These are phyloP conservation scores for Noctua janthe DNA, from an alignment of 2,888 invertebrate genomes.

Conservation along the genomic window DNA sequence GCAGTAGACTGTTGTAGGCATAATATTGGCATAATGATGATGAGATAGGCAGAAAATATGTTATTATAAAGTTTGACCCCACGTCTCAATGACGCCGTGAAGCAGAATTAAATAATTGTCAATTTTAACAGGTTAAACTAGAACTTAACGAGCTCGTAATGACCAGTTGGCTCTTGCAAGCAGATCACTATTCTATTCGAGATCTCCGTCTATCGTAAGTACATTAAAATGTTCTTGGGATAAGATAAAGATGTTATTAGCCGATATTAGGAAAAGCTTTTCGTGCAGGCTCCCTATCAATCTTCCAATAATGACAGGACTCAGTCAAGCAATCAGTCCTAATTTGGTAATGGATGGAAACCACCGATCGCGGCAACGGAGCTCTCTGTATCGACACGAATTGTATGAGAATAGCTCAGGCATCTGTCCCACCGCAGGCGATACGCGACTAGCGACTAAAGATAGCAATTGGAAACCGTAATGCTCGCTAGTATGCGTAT, in stretches of 20 bases:
- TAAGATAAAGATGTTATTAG: constrained; percentile 23
- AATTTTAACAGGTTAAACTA: too few relatives aligned
- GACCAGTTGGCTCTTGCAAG: not conserved
- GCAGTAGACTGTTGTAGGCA: too few relatives aligned
- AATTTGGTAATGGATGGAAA: constrained; percentile 24
- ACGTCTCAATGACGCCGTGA: too few relatives aligned
- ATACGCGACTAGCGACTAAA: not conserved
- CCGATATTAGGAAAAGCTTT: not conserved
- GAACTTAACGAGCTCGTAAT: not conserved
- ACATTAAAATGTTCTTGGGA: not conserved
- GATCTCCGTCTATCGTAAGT: not conserved
- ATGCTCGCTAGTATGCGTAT: too few relatives aligned
- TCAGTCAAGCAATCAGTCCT: constrained; percentile 23
- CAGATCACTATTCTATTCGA: not conserved
- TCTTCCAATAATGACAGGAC: constrained; percentile 13
- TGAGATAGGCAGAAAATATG: too few relatives aligned
- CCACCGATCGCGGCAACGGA: not conserved
- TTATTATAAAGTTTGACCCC: too few relatives aligned
- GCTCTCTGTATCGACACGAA: not conserved
- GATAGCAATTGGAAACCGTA: not conserved
- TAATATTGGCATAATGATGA: too few relatives aligned
- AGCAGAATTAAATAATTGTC: too few relatives aligned
- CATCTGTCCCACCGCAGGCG: not conserved
- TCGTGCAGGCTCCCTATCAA: not conserved
- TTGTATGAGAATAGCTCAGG: not conserved